Conservation (phyloP, 2,888 invertebrate species). For the Punctoribates punctum region DNA sequence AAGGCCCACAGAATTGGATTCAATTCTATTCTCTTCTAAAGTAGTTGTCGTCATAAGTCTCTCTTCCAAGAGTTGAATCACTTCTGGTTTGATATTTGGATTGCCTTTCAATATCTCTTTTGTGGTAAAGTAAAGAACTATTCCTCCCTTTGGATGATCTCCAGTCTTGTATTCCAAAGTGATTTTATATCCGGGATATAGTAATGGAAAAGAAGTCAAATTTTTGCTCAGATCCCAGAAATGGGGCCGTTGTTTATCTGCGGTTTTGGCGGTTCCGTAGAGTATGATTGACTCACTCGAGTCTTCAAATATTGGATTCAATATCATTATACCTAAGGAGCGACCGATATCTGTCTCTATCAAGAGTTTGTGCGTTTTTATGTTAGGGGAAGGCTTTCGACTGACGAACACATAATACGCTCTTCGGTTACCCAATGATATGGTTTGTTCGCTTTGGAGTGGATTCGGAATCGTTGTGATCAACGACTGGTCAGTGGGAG, state of each 20-base stretch:
- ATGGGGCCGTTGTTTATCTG: slow-evolving; percentile 55
- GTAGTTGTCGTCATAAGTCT: slow-evolving; percentile 41
- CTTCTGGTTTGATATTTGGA: slow-evolving; percentile 28
- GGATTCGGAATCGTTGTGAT: slow-evolving; percentile 13
- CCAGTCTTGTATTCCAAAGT: slow-evolving; percentile 77
- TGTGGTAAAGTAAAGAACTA: slow-evolving; percentile 68
- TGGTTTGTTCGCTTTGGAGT: not conserved
- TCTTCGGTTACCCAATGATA: slow-evolving; percentile 59
- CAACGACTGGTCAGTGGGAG: slow-evolving; percentile 48
- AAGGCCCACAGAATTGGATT: slow-evolving; percentile 45
- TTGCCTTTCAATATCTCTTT: slow-evolving; percentile 38
- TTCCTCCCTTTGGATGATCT: slow-evolving; percentile 70
- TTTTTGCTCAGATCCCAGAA: slow-evolving; percentile 75
- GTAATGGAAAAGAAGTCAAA: slow-evolving; percentile 67
- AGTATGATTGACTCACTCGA: slow-evolving; percentile 78
- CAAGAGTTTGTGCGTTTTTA: slow-evolving; percentile 27
- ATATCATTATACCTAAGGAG: slow-evolving; percentile 73
- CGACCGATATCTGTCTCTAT: slow-evolving; percentile 46
- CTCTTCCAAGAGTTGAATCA: slow-evolving; percentile 35
- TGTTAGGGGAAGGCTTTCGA: slow-evolving; percentile 25
- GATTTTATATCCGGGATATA: slow-evolving; percentile 62
- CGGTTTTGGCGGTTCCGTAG: slow-evolving; percentile 52
- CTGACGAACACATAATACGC: slow-evolving; percentile 51
- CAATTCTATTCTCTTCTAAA: slow-evolving; percentile 35
- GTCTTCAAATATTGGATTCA: slow-evolving; percentile 83